Evolutionary conservation across 2,113 vertebrate species (phyloP).

Genomic region (Agapornis roseicollis): DNA sequence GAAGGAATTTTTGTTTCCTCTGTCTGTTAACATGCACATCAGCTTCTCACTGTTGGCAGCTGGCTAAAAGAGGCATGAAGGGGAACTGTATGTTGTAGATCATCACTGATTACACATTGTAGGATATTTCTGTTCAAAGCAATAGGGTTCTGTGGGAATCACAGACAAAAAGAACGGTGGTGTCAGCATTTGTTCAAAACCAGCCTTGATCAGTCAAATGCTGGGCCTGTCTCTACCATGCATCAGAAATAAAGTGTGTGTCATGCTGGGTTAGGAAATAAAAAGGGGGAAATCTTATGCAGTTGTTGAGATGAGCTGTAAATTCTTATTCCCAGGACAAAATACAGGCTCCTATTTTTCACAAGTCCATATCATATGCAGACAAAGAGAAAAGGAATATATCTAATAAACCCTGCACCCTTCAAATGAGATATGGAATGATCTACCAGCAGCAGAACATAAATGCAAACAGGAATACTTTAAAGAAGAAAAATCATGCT

Average conservation of each 20-base stretch:
- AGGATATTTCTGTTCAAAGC: constrained; percentile 21
- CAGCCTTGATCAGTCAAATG: neutral
- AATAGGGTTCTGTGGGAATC: neutral
- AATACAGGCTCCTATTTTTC: neutral
- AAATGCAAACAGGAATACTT: neutral
- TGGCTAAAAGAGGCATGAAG: neutral
- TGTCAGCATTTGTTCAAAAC: neutral
- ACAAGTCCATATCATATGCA: neutral
- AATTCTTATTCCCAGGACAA: neutral
- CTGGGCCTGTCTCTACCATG: neutral
- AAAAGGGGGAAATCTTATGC: neutral
- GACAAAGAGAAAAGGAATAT: neutral
- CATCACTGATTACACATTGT: neutral
- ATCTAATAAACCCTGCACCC: neutral
- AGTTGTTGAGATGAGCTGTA: neutral
- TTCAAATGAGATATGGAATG: neutral
- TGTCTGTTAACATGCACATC: neutral
- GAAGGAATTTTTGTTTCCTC: neutral
- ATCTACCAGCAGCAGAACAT: neutral
- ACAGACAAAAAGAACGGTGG: neutral
- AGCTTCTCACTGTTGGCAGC: neutral
- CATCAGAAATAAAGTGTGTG: neutral
- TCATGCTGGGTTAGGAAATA: neutral
- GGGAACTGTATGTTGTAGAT: neutral
- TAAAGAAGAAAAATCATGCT: neutral